A percentile compares a stretch with the other conserved stretches of the same genome.
Evolutionary conservation across 2,797 vertebrate species (phyloP).

Genomic region (Clamator glandarius): DNA sequence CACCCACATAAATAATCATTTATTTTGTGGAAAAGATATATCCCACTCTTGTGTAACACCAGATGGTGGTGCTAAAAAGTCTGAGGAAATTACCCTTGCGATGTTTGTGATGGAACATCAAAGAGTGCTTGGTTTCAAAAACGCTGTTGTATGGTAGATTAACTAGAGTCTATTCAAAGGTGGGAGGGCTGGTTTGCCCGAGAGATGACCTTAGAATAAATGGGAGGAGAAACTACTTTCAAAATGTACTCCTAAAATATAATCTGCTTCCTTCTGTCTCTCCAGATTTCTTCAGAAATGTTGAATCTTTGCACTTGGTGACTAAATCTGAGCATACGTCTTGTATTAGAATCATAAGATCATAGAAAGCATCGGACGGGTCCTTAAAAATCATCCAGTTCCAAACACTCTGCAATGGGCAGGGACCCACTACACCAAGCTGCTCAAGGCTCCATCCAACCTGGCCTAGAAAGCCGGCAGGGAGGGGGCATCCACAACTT

Average conservation of each 20-base stretch:
- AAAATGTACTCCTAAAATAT: not conserved
- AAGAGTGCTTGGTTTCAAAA: not conserved
- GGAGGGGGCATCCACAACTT: too few relatives aligned
- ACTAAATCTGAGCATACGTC: not conserved
- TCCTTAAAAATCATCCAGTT: too few relatives aligned
- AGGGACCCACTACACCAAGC: too few relatives aligned
- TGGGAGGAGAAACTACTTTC: not conserved
- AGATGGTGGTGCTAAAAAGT: not conserved
- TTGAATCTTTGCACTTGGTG: not conserved
- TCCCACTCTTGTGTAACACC: not conserved
- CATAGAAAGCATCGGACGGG: too few relatives aligned
- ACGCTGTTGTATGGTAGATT: not conserved
- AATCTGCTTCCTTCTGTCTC: slow-evolving; percentile 14
- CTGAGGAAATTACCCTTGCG: not conserved
- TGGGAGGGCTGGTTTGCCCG: not conserved
- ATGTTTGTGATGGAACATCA: not conserved
- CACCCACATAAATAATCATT: not conserved
- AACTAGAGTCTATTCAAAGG: not conserved
- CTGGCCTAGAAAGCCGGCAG: too few relatives aligned
- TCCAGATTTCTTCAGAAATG: slow-evolving; percentile 18
- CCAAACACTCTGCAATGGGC: too few relatives aligned
- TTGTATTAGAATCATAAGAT: not conserved
- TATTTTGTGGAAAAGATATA: not conserved
- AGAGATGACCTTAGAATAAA: not conserved
- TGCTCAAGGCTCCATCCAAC: too few relatives aligned